Percentiles rank a stretch among this genome's conserved stretches.
Evolutionary conservation across 1,140 invertebrate genomes (phyloP).

Genomic region (Eurosta solidaginis): DNA sequence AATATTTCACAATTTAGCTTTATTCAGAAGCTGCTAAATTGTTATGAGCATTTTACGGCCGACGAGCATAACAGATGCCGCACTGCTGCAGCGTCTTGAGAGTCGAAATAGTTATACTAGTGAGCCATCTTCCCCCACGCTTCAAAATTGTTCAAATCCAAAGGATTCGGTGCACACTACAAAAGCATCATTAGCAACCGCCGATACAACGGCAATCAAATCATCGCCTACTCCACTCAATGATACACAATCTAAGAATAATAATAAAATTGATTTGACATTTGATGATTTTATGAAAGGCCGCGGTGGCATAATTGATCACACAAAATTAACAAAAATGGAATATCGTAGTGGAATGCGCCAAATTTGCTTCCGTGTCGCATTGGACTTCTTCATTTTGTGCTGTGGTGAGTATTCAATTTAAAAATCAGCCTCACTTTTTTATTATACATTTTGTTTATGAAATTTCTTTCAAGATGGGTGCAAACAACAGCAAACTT

Average conservation of each 20-base stretch:
- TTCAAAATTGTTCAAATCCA: background rate
- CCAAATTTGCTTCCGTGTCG: conserved; percentile 43
- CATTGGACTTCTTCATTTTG: conserved; percentile 45
- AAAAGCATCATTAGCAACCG: background rate
- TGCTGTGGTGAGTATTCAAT: conserved; percentile 44
- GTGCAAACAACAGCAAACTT: too few species aligned
- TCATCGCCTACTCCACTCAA: background rate
- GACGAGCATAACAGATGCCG: conserved; percentile 47
- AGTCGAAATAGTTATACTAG: conserved; percentile 51
- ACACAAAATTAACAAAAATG: background rate
- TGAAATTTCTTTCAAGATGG: too few species aligned
- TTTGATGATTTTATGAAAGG: conserved; percentile 16
- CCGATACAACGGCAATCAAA: conserved; percentile 18
- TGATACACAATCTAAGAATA: conserved; percentile 36
- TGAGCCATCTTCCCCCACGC: conserved; percentile 48
- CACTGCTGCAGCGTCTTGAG: conserved; percentile 51
- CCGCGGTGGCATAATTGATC: background rate
- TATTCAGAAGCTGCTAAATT: background rate
- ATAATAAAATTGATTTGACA: conserved; percentile 49
- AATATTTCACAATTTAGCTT: too few species aligned
- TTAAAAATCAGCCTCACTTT: too few species aligned
- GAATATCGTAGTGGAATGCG: background rate
- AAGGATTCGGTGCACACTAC: background rate
- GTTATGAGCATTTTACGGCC: conserved; percentile 49
- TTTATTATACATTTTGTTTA: too few species aligned